phyloP scores from a whole-genome alignment of 2,888 invertebrate genomes.

The Acanthosepion lycidas region DNA sequence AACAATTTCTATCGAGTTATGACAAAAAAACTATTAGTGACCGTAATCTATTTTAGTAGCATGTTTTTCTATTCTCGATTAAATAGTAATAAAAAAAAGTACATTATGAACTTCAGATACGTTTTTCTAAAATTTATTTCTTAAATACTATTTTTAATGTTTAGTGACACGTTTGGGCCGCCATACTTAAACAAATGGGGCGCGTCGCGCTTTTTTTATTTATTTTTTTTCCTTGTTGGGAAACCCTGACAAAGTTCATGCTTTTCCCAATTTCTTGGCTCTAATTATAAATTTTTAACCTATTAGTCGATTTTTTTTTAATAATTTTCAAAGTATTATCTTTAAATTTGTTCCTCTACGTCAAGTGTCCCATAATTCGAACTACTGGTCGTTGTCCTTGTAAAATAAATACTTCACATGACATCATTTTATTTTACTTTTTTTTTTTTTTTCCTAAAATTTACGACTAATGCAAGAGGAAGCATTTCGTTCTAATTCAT shows the following conservation, averaged over 20 bases:
- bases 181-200: neutral
- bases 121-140: too few species aligned
- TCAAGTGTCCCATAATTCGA: slow-evolving; percentile 11
- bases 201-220: neutral
- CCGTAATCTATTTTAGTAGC: too few species aligned
- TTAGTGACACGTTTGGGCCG: neutral
- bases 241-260: neutral
- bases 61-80: too few species aligned
- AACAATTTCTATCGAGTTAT: neutral
- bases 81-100: too few species aligned
- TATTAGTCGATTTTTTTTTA: too few species aligned
- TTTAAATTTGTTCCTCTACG: neutral
- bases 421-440: neutral
- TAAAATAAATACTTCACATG: neutral
- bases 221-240: neutral
- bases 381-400: neutral
- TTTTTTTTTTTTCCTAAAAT: neutral
- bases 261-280: neutral
- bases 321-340: neutral
- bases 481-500: neutral
- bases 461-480: neutral
- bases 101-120: too few species aligned
- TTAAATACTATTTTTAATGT: too few species aligned
- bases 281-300: neutral
- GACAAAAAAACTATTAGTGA: too few species aligned